Evolutionary conservation across 1,140 invertebrate species (phyloP), one percentile per base, ranked within the genome.

Genomic region (Calliphora vicina): DNA sequence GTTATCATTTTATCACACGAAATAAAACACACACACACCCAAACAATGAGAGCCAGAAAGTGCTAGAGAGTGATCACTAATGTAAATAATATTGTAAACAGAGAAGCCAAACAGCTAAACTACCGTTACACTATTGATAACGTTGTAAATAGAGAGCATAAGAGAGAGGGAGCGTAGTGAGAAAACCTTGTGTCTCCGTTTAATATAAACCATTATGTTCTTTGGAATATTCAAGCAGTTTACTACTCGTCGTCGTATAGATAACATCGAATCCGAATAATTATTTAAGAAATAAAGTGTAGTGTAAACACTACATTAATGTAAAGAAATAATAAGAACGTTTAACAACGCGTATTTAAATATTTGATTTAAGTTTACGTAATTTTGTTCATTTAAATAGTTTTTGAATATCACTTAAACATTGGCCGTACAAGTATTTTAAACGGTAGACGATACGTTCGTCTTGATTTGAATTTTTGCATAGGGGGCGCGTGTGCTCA

Each of bases 401-500:
- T 67, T 23, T 23, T 23, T 67, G 1, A 10, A 17, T 23, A 10
- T 67, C 61, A 8, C 17, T 25, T 78, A 25, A 43, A 78, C 42
- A 78, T 78, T 78, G 17, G n/a, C 35, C 35, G n/a, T 43, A n/a
- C 17, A 35, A 29, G 1, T 27, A 35, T 5, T 76, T 20, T 43
- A 13, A 78, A 43, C 74, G 35, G 74, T 81, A 35, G 74, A 61
- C 43, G 27, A 43, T 45, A 12, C 20, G 80, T 27, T 42, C 8
- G 35, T 72, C 45, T 78, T 15, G n/a, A 43, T 80, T 50, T 80
- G 17, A 50, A 50, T 50, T 78, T 78, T n/a, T 35, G 61, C 61
- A 81, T 27, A 26, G 13, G 67, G 61, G 13, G 23, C 82, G 72
- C 42, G 23, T 45, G 90, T 92, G 91, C 92, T 92, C 91, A 93